Base-by-base conservation (phyloP, 1,140 invertebrate genomes). In the Leucophenga varia region DNA sequence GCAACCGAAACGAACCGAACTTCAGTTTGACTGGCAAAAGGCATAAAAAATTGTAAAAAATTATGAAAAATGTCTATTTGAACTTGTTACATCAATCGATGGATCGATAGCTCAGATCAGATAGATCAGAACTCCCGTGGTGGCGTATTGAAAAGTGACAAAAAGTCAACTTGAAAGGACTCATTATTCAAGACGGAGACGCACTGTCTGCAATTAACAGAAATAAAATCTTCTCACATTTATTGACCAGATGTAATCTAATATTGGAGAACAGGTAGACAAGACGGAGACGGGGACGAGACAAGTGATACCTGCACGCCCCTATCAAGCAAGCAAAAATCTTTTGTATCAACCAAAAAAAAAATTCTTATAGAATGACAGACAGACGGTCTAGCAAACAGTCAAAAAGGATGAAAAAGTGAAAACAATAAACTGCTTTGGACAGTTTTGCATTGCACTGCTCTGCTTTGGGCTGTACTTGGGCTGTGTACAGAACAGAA, bases 281-380 rank as follows among this genome's bases (percentile, higher is more conserved):
- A 25, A 47, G 19, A n/a, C 14, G 16, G 18, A 14, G 31, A 37
- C 37, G 43, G 34, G 43, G 18, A 53, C 51, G n/a, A 53, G 51
- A 46, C 48, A 53, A 47, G 47, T 49, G 56, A 49, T 59, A 55
- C 52, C 60, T 73, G 58, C 70, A 73, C 70, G 70, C 70, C 70
- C 57, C 69, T 72, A 73, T 73, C 60, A 72, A 64, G 55, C 61
- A 50, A 58, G 55, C 14, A 36, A 51, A 40, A 43, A 37, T 21
- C 25, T 37, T 57, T 65, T 65, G 63, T 59, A 52, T 36, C 58
- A 48, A 56, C 49, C 49, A n/a, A n/a, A n/a, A n/a, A n/a, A n/a
- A n/a, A n/a, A n/a, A n/a, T n/a, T n/a, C n/a, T n/a, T n/a, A n/a
- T n/a, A n/a, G n/a, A n/a, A 25, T 5, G 22, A 25, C 22, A 25